Conservation (phyloP, 2,797 vertebrate species). For the Sebastes itinus region DNA sequence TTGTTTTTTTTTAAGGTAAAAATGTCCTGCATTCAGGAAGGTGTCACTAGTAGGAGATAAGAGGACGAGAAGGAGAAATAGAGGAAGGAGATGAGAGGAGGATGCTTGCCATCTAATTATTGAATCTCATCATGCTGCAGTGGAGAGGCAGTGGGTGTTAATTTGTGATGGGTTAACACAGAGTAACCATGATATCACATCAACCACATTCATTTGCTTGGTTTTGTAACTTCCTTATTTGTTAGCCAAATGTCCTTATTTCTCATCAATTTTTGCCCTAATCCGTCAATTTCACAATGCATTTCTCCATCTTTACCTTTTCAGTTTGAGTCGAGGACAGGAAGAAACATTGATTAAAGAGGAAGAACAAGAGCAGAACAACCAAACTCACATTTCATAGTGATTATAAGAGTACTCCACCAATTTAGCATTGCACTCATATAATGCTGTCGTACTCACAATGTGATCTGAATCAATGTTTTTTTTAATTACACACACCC, state of each 20-base stretch:
- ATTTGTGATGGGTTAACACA: background rate
- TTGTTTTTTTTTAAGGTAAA: background rate
- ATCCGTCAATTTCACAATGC: background rate
- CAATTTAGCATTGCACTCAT: background rate
- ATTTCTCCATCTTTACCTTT: background rate
- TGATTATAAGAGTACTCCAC: background rate
- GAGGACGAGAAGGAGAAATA: background rate
- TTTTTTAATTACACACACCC: background rate
- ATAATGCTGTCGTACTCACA: background rate
- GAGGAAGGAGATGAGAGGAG: background rate
- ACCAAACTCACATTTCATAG: background rate
- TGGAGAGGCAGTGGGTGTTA: background rate
- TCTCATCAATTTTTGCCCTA: background rate
- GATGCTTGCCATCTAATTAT: background rate
- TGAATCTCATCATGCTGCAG: background rate
- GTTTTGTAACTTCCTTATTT: conserved; percentile 4
- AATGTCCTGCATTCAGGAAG: background rate
- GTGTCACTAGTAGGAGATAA: background rate
- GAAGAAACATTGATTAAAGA: background rate
- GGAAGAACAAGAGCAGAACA: background rate
- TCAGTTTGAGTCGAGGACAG: background rate
- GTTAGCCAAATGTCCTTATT: background rate
- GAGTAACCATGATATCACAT: background rate
- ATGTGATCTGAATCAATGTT: background rate
- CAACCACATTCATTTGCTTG: background rate